These are phyloP conservation scores for Acanthosepion lycidas DNA, from an alignment of 2,888 invertebrate species.

Conservation along the genomic window DNA sequence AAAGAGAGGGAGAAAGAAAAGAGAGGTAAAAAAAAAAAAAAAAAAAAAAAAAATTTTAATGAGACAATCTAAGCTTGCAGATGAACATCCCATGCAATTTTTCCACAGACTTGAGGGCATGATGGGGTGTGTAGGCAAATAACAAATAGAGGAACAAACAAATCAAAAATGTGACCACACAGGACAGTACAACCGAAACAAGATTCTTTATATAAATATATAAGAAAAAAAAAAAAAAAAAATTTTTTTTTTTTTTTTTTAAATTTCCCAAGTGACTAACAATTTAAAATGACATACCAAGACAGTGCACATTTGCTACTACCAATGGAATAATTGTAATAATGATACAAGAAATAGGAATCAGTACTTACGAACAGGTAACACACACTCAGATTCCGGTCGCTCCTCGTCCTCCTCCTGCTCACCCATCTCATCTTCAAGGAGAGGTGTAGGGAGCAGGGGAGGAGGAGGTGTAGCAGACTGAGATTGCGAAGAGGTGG, in stretches of 20 bases:
- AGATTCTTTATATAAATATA: too few relatives aligned
- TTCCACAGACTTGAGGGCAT: too few relatives aligned
- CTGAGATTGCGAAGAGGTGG: slow-evolving; percentile 37
- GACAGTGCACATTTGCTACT: not conserved
- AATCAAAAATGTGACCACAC: too few relatives aligned
- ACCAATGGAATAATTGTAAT: not conserved
- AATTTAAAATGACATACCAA: not conserved
- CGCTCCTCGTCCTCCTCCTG: slow-evolving; percentile 46
- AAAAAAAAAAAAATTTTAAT: not conserved
- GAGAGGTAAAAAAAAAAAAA: too few relatives aligned
- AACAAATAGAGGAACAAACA: not conserved
- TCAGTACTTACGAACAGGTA: slow-evolving; percentile 48
- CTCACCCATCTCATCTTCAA: slow-evolving; percentile 38
- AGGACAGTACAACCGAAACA: too few relatives aligned
- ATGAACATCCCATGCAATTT: too few relatives aligned
- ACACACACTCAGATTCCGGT: slow-evolving; percentile 38
- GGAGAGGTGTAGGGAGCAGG: slow-evolving; percentile 42
- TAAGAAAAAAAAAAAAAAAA: too few relatives aligned
- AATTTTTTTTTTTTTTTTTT: too few relatives aligned
- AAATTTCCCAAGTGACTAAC: too few relatives aligned
- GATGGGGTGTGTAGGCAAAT: not conserved
- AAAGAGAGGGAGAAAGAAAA: not conserved
- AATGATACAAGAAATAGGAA: not conserved
- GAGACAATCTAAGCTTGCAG: not conserved
- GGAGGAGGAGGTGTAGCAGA: slow-evolving; percentile 47